Evolutionary conservation across 2,113 vertebrate genomes (phyloP).

Genomic region (Peromyscus maniculatus): DNA sequence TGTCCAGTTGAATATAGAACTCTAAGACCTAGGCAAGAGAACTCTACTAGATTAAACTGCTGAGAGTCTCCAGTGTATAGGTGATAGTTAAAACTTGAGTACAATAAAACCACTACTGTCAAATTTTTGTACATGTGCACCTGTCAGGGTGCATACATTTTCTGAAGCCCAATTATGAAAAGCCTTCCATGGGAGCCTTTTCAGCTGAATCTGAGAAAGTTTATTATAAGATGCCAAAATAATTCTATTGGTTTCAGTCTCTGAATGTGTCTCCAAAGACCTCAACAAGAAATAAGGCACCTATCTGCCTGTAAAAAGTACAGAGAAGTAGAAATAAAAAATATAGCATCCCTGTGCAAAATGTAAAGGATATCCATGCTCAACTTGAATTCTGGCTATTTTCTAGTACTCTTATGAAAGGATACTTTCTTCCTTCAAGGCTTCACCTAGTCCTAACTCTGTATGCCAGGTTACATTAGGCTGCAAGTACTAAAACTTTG

Average conservation of each 20-base stretch:
- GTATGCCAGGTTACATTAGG: neutral
- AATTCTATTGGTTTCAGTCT: neutral
- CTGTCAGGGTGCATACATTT: constrained; percentile 5
- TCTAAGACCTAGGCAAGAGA: neutral
- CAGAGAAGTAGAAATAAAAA: constrained; percentile 5
- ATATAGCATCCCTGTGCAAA: neutral
- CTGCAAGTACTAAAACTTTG: neutral
- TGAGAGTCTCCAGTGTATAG: neutral
- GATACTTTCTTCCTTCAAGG: neutral
- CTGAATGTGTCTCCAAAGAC: neutral
- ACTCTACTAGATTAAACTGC: neutral
- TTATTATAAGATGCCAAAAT: neutral
- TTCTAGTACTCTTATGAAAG: neutral
- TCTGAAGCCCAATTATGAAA: constrained; percentile 42
- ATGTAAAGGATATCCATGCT: neutral
- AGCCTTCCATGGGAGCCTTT: neutral
- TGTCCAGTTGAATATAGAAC: neutral
- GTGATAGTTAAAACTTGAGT: neutral
- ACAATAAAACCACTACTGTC: constrained; percentile 17
- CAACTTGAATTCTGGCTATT: constrained; percentile 13
- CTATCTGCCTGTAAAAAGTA: neutral
- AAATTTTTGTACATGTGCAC: constrained; percentile 44
- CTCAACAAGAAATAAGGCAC: neutral
- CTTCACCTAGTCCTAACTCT: neutral
- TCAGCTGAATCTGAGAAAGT: constrained; percentile 45